Evolutionary conservation across 2,888 invertebrate genomes (phyloP), one percentile per base, ranked within the genome.

Genomic region (Orthonevra nobilis): DNA sequence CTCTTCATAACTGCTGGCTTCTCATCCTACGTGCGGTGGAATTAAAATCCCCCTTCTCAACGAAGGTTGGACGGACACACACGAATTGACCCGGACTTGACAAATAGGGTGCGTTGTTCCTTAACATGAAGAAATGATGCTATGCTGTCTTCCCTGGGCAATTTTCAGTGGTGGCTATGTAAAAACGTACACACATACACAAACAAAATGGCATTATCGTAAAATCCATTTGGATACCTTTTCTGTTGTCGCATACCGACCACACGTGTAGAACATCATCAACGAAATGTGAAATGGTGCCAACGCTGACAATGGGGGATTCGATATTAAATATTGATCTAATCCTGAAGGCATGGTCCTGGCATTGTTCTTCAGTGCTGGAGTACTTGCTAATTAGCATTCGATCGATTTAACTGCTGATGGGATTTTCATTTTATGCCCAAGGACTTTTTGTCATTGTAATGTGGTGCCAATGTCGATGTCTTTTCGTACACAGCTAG

Each of bases 391-490:
- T 75, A 75, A 75, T 75, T 69, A 75, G 58, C 46, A 52, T 77
- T 56, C 64, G 70, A 70, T 77, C 77, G 77, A 70, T 77, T 77
- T 66, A 60, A 70, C 64, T 77, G 70, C 64, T 77, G 64, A 77
- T 70, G 70, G 64, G 77, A 70, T 77, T 77, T 70, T 60, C 64
- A 46, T 70, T 63, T 77, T 58, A 56, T 56, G 44, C 66, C 46
- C 66, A 56, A 56, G 40, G 66, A 66, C 66, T 56, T 66, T 56
- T 46, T 66, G 54, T 36, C 40, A 32, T 58, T 50, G 28, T 50
- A 50, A n/a, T n/a, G n/a, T n/a, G n/a, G n/a, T n/a, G n/a, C n/a
- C n/a, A n/a, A n/a, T n/a, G n/a, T n/a, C n/a, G n/a, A n/a, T n/a
- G n/a, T n/a, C n/a, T n/a, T n/a, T n/a, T n/a, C n/a, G n/a, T n/a